A percentile compares a stretch with the other conserved stretches of the same genome.
phyloP scores from a whole-genome alignment of 2,113 vertebrate genomes.

The Nipponia nippon region DNA sequence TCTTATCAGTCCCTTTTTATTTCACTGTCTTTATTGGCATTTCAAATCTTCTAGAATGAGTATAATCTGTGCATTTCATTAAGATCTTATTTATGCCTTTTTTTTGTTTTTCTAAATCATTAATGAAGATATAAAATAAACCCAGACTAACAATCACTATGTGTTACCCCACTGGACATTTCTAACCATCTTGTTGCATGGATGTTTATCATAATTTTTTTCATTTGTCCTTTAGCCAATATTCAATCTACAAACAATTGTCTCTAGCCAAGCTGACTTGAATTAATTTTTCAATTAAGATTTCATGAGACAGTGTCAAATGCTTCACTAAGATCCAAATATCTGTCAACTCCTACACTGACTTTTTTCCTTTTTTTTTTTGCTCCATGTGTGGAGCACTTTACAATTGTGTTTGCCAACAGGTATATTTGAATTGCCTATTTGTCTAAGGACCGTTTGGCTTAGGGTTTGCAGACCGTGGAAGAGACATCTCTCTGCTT shows the following conservation, averaged over 20 bases:
- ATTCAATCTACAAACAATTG: neutral
- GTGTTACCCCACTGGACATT: neutral
- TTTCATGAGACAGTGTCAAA: constrained; percentile 9
- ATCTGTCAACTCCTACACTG: neutral
- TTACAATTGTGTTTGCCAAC: neutral
- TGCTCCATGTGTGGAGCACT: neutral
- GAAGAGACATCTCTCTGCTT: too few relatives aligned
- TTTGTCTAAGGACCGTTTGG: neutral
- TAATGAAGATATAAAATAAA: neutral
- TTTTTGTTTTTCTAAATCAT: neutral
- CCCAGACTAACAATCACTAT: neutral
- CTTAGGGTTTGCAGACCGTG: neutral
- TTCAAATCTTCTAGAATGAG: neutral
- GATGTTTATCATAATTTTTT: neutral
- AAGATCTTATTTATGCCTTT: neutral
- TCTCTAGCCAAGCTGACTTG: neutral
- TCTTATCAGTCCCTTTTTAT: neutral
- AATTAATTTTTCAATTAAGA: constrained; percentile 47
- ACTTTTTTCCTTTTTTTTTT: neutral
- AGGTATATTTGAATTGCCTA: neutral
- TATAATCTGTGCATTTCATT: neutral
- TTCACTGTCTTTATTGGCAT: neutral
- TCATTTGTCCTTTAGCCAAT: neutral
- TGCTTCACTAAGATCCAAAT: neutral
- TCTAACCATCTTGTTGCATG: neutral